phyloP scores from a whole-genome alignment of 2,888 invertebrate genomes.

The Caradrina kadenii region DNA sequence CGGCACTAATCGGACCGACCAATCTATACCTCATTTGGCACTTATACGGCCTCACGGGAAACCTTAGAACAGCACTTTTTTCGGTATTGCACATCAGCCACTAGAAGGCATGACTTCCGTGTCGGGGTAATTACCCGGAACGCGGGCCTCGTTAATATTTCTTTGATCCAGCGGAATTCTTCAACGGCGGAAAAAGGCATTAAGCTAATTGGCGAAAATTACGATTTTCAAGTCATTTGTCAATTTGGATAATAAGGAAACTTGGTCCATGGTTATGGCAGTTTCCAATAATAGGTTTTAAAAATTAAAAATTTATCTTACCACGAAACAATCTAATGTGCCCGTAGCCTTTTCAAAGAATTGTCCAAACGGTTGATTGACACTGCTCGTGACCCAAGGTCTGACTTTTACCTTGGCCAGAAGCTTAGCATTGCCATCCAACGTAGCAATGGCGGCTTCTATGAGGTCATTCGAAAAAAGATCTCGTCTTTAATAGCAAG shows the following conservation, averaged over 20 bases:
- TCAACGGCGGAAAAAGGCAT: constrained; percentile 39
- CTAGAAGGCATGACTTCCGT: constrained; percentile 50
- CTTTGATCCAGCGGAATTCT: constrained; percentile 40
- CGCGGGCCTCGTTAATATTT: constrained; percentile 41
- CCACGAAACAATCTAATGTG: too few relatives aligned
- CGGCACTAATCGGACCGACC: constrained; percentile 68
- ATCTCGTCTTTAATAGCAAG: too few relatives aligned
- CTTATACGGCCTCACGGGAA: constrained; percentile 70
- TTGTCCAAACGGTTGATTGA: too few relatives aligned
- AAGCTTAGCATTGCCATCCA: too few relatives aligned
- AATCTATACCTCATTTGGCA: constrained; percentile 68
- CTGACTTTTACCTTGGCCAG: too few relatives aligned
- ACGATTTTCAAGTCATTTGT: constrained; percentile 43
- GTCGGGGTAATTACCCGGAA: constrained; percentile 53
- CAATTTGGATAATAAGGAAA: constrained; percentile 45
- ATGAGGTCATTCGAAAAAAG: too few relatives aligned
- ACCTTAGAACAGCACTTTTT: constrained; percentile 64
- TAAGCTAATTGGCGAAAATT: constrained; percentile 51
- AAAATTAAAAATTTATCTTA: too few relatives aligned
- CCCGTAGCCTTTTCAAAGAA: too few relatives aligned
- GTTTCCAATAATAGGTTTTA: neutral
- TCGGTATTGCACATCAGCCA: constrained; percentile 58
- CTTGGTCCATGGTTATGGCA: neutral
- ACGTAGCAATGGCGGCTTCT: too few relatives aligned
- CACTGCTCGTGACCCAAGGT: too few relatives aligned